Evolutionary conservation across 1,140 invertebrate species (phyloP).

Genomic region (Gryon sp.): DNA sequence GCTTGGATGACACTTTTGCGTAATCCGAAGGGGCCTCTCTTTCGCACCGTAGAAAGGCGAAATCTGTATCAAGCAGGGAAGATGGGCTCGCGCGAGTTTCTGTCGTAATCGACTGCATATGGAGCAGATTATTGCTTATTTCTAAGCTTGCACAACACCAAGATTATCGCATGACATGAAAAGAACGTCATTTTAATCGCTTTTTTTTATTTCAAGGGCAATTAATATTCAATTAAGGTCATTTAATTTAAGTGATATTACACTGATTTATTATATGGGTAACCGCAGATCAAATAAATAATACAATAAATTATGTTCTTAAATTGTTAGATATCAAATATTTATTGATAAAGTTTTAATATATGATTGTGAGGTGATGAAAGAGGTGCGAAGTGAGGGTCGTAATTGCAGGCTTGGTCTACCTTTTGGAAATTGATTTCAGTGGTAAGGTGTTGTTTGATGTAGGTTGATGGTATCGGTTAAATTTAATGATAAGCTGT

Average conservation of each 20-base stretch:
- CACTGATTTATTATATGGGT: not conserved
- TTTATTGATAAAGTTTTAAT: too few species aligned
- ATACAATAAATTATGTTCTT: too few species aligned
- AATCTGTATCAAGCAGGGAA: slow-evolving; percentile 65
- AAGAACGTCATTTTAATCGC: slow-evolving; percentile 36
- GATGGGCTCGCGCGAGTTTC: slow-evolving; percentile 50
- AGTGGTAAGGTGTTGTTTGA: slow-evolving; percentile 16
- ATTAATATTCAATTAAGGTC: slow-evolving; percentile 8
- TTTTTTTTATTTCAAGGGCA: slow-evolving; percentile 21
- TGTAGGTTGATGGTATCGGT: slow-evolving; percentile 11
- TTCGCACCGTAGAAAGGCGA: slow-evolving; percentile 52
- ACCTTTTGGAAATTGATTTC: slow-evolving; percentile 39
- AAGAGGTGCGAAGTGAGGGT: slow-evolving; percentile 47
- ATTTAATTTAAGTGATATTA: not conserved
- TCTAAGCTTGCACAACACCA: slow-evolving; percentile 61
- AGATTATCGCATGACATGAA: slow-evolving; percentile 46
- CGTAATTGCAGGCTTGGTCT: slow-evolving; percentile 38
- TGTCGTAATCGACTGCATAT: slow-evolving; percentile 66
- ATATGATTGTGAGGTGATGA: slow-evolving; percentile 11
- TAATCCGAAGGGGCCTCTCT: slow-evolving; percentile 50
- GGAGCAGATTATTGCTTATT: slow-evolving; percentile 59
- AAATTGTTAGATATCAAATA: too few species aligned
- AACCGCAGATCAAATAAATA: not conserved
- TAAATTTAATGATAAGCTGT: slow-evolving; percentile 36
- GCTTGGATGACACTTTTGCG: slow-evolving; percentile 51